Conservation (phyloP, 2,888 invertebrate genomes). For the Sussaba pulchella region DNA sequence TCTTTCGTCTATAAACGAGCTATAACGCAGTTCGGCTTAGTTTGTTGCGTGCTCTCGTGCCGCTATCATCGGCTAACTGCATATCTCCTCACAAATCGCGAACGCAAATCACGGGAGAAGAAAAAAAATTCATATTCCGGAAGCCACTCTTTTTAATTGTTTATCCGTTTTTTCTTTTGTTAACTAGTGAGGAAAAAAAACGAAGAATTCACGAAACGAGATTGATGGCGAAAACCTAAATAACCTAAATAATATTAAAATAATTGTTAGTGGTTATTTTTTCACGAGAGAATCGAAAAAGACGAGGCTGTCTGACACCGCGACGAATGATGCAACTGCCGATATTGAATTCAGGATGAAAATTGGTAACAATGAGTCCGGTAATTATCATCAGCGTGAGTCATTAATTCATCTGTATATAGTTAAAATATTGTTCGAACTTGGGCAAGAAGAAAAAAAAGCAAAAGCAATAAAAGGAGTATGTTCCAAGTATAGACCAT, state of each 20-base stretch:
- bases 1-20: slow-evolving; percentile 43
- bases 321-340: slow-evolving; percentile 62
- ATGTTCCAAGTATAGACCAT: too few species aligned
- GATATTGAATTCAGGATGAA: slow-evolving; percentile 71
- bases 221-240: too few species aligned
- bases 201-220: too few species aligned
- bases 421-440: too few species aligned
- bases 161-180: too few species aligned
- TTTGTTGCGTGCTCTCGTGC: slow-evolving; percentile 70
- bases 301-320: slow-evolving; percentile 10
- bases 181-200: too few species aligned
- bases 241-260: too few species aligned
- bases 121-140: not conserved
- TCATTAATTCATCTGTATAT: slow-evolving; percentile 43
- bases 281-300: too few species aligned
- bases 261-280: too few species aligned
- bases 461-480: too few species aligned
- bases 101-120: not conserved
- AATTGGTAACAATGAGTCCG: slow-evolving; percentile 73
- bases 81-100: slow-evolving; percentile 6
- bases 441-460: too few species aligned
- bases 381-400: slow-evolving; percentile 74
- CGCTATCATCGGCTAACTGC: slow-evolving; percentile 24
- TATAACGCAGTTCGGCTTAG: slow-evolving; percentile 66
- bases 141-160: too few species aligned